phyloP scores from a whole-genome alignment of 2,113 vertebrate genomes.

The Oplegnathus fasciatus region DNA sequence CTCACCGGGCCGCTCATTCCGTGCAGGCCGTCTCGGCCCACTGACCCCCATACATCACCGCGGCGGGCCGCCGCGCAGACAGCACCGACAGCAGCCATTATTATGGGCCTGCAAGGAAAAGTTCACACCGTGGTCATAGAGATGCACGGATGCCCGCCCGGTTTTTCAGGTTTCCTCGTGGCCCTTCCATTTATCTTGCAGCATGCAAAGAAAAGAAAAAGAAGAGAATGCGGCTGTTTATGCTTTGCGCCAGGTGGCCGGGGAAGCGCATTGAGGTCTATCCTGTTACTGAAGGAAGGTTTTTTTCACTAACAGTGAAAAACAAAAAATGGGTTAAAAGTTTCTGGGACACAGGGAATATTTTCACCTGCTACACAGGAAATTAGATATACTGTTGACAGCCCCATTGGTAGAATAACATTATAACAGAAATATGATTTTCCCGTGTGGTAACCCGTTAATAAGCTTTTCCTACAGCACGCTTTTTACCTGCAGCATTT shows the following conservation, averaged over 20 bases:
- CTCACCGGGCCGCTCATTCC: conserved; percentile 85
- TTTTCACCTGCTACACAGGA: conserved; percentile 48
- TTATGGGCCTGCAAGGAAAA: conserved; percentile 91
- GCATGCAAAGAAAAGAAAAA: conserved; percentile 69
- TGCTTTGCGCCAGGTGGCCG: conserved; percentile 51
- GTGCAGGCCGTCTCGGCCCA: conserved; percentile 85
- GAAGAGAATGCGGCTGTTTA: conserved; percentile 85
- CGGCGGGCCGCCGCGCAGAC: conserved; percentile 61
- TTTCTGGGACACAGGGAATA: conserved; percentile 12
- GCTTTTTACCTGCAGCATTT: not conserved
- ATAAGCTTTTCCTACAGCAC: conserved; percentile 49
- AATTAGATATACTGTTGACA: conserved; percentile 68
- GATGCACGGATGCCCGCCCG: conserved; percentile 87
- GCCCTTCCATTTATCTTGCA: conserved; percentile 89
- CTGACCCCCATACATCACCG: conserved; percentile 95
- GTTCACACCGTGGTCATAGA: conserved; percentile 94
- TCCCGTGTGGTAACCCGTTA: conserved; percentile 65
- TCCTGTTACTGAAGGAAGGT: conserved; percentile 25
- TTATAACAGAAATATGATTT: conserved; percentile 66
- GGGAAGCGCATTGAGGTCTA: conserved; percentile 8
- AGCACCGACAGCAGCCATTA: conserved; percentile 92
- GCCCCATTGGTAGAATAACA: conserved; percentile 68
- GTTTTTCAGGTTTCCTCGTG: conserved; percentile 89
- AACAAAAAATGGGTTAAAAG: conserved; percentile 18
- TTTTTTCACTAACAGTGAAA: not conserved